Conservation (phyloP, 2,888 invertebrate genomes). For the Pheosia gnoma region DNA sequence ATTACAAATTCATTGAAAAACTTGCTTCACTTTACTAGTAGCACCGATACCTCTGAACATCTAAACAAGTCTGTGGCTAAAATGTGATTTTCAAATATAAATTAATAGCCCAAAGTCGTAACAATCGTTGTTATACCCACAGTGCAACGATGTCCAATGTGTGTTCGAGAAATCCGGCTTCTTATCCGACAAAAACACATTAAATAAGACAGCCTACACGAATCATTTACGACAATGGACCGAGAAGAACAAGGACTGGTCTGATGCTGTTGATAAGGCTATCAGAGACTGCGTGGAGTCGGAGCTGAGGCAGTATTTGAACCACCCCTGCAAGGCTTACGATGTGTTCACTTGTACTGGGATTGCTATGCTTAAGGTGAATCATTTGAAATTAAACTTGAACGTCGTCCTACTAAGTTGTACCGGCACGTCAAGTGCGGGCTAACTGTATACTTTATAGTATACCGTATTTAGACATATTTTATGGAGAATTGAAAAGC, state of each 20-base stretch:
- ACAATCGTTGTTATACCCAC: conserved; percentile 21
- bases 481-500: no score
- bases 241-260: conserved; percentile 62
- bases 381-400: no score
- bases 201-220: conserved; percentile 68
- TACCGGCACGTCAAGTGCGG: no score
- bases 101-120: no score
- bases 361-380: conserved; percentile 76
- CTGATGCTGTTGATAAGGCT: conserved; percentile 61
- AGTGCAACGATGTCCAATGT: conserved; percentile 77
- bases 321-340: conserved; percentile 69
- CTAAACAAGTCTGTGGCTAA: no score
- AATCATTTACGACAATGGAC: conserved; percentile 64
- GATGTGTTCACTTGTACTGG: conserved; percentile 77
- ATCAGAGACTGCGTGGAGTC: conserved; percentile 70
- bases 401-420: no score
- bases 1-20: no score
- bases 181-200: conserved; percentile 56
- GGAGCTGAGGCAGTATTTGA: conserved; percentile 68
- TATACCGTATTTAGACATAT: no score
- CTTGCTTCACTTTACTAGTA: no score
- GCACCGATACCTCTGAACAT: no score
- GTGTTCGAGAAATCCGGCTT: conserved; percentile 75
- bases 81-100: no score
- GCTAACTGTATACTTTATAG: no score